phyloP scores from a whole-genome alignment of 92 coral and sea anemone genomes.

The Bergia sp. region DNA sequence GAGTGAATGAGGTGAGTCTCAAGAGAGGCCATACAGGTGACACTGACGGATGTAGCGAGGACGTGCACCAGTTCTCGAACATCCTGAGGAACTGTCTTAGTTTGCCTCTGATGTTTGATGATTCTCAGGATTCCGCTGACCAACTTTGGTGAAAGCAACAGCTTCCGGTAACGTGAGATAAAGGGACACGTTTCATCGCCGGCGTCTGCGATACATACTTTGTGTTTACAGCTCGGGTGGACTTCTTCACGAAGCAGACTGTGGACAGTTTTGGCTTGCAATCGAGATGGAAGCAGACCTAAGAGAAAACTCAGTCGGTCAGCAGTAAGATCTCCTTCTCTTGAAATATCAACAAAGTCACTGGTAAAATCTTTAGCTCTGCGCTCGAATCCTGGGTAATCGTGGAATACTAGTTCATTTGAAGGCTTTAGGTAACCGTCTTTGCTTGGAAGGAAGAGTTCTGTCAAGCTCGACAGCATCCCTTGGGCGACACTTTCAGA shows the following conservation, averaged over 20 bases:
- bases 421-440: slow-evolving; percentile 88
- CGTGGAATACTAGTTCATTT: slow-evolving; percentile 84
- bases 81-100: slow-evolving; percentile 85
- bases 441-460: slow-evolving; percentile 89
- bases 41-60: slow-evolving; percentile 64
- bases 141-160: slow-evolving; percentile 80
- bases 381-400: slow-evolving; percentile 88
- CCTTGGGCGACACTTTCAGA: slow-evolving; percentile 66
- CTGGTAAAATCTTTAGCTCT: slow-evolving; percentile 92
- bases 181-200: slow-evolving; percentile 68
- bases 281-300: slow-evolving; percentile 79
- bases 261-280: slow-evolving; percentile 85
- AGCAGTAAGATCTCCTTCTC: slow-evolving; percentile 91
- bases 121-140: slow-evolving; percentile 86
- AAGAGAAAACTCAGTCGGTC: slow-evolving; percentile 87
- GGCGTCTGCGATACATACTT: slow-evolving; percentile 76
- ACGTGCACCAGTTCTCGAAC: slow-evolving; percentile 80
- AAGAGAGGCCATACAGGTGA: slow-evolving; percentile 86
- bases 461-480: slow-evolving; percentile 62
- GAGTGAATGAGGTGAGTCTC: slow-evolving; percentile 82
- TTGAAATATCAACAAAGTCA: slow-evolving; percentile 89
- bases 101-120: slow-evolving; percentile 88
- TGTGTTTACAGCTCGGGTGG: slow-evolving; percentile 86
- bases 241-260: slow-evolving; percentile 81
- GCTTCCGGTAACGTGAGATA: slow-evolving; percentile 70